phyloP scores from a whole-genome alignment of 2,113 vertebrate genomes.

The Opisthocomus hoazin region DNA sequence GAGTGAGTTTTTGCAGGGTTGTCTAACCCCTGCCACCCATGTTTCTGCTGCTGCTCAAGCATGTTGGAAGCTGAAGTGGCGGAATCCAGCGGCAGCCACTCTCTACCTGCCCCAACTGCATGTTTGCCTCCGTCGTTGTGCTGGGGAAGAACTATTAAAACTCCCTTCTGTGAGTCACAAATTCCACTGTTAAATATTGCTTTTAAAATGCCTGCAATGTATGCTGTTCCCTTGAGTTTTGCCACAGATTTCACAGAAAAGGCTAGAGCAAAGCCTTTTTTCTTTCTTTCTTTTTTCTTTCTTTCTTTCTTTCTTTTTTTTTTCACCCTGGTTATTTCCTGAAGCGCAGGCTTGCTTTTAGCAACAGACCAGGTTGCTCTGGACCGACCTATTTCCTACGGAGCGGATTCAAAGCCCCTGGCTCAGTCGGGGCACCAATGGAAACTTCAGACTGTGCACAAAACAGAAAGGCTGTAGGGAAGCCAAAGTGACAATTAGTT shows the following conservation, averaged over 20 bases:
- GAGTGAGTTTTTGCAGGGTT: neutral
- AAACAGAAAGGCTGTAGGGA: neutral
- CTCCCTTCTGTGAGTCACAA: neutral
- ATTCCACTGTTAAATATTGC: neutral
- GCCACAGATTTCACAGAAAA: neutral
- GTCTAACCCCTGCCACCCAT: neutral
- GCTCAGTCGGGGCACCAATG: neutral
- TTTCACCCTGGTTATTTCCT: neutral
- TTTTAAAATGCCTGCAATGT: neutral
- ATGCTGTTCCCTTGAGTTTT: neutral
- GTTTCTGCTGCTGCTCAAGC: neutral
- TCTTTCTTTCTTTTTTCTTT: too few relatives aligned
- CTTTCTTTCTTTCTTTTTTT: neutral
- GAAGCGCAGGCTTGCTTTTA: neutral
- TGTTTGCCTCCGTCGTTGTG: neutral
- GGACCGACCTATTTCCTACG: neutral
- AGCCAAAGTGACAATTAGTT: neutral
- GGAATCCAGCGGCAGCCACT: fast-evolving
- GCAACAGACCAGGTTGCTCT: neutral
- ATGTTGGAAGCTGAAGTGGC: neutral
- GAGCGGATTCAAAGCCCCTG: neutral
- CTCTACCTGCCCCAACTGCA: neutral
- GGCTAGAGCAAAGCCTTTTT: neutral
- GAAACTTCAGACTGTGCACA: neutral
- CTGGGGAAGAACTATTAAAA: neutral